Evolutionary conservation across 2,113 vertebrate genomes (phyloP).

Genomic region (Canis aureus): DNA sequence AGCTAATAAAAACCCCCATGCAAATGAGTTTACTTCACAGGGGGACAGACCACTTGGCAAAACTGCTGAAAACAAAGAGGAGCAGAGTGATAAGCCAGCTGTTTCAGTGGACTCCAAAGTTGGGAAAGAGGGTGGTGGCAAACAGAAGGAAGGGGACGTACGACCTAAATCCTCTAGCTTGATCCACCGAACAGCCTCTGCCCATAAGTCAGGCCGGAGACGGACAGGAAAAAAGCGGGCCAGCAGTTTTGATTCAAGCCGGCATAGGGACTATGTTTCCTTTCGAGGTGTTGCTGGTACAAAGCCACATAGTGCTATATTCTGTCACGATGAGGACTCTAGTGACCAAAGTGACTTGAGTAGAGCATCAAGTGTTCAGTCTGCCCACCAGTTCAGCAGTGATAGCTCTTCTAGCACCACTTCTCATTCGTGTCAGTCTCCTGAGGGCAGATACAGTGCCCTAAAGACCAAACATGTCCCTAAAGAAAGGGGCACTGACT

Average conservation of each 20-base stretch:
- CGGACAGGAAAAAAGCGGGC: constrained; percentile 96
- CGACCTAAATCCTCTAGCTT: constrained; percentile 90
- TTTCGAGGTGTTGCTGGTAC: constrained; percentile 91
- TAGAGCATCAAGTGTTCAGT: constrained; percentile 96
- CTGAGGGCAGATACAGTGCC: constrained; percentile 92
- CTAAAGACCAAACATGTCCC: constrained; percentile 91
- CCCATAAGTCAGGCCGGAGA: constrained; percentile 90
- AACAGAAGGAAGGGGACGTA: constrained; percentile 89
- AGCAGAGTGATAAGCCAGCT: constrained; percentile 84
- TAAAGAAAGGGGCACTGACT: constrained; percentile 86
- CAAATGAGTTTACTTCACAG: constrained; percentile 93
- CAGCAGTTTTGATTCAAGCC: constrained; percentile 98
- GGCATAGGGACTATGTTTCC: constrained; percentile 94
- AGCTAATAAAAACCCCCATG: constrained; percentile 98
- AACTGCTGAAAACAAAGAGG: constrained; percentile 83
- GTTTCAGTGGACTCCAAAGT: constrained; percentile 84
- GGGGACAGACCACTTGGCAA: constrained; percentile 84
- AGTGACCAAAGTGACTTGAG: constrained; percentile 99
- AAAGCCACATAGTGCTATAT: constrained; percentile 95
- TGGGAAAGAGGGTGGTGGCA: constrained; percentile 86
- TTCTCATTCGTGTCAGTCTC: constrained; percentile 95
- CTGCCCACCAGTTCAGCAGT: constrained; percentile 95
- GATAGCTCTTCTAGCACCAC: constrained; percentile 97
- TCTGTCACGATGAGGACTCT: constrained; percentile 95
- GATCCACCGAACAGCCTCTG: constrained; percentile 91